These are phyloP conservation scores for Bellardia bayeri DNA, from an alignment of 2,888 invertebrate species.

Conservation along the genomic window DNA sequence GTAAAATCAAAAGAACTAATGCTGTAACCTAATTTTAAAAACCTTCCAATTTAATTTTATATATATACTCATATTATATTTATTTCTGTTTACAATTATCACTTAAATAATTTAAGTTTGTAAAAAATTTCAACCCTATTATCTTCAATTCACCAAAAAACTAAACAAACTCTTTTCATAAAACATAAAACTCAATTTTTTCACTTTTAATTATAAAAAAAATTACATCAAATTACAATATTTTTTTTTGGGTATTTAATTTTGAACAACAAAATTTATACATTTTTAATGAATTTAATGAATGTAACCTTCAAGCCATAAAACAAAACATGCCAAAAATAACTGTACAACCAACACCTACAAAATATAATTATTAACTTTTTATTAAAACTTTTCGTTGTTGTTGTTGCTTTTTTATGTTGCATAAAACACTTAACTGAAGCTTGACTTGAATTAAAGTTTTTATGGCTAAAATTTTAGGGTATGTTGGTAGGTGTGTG, in stretches of 20 bases:
- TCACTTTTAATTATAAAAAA: constrained; percentile 28
- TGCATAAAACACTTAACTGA: constrained; percentile 46
- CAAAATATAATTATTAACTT: constrained; percentile 55
- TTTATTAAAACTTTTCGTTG: constrained; percentile 17
- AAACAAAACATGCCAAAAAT: constrained; percentile 50
- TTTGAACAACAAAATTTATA: constrained; percentile 32
- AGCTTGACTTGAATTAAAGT: constrained; percentile 46
- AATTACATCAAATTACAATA: constrained; percentile 28
- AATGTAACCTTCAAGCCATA: constrained; percentile 50
- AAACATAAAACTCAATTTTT: neutral
- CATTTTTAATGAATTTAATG: constrained; percentile 58
- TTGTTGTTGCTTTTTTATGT: constrained; percentile 29
- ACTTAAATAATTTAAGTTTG: neutral
- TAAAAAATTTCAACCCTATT: neutral
- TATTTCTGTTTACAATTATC: no score
- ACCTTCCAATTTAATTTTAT: no score
- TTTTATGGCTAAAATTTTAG: neutral
- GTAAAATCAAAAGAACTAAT: no score
- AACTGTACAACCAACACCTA: constrained; percentile 60
- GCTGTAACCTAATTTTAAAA: no score
- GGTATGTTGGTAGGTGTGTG: neutral
- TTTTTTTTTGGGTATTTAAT: neutral
- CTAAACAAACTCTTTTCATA: neutral
- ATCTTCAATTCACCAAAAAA: neutral
- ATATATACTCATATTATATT: no score